Evolutionary conservation across 2,888 invertebrate genomes (phyloP), one percentile per base, ranked within the genome.

Genomic region (Sinohyriopsis cumingii): DNA sequence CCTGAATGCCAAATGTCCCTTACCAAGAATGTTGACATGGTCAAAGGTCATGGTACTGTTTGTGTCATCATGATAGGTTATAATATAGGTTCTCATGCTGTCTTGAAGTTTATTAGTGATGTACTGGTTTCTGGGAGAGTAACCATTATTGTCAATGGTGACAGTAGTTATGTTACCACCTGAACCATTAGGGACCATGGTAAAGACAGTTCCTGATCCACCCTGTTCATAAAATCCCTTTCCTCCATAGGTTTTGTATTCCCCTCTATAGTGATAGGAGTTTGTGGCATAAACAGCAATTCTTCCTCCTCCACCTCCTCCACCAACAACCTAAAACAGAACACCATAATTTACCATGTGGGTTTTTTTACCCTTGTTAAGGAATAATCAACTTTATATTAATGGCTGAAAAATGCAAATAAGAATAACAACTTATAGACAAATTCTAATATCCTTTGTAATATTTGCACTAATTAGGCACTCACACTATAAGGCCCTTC

Each of bases 291-390:
- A 76, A 3, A 84, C 73, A 22, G 84, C 82, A 20, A 85, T 71
- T 65, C 84, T 72, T 1, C 85, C 85, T n/a, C 85, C 85, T 25
- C 83, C 82, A 9, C 84, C 85, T 25, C 84, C 85, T 45, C 85
- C 85, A 55, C 82, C 82, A 28, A 67, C 72, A 59, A 59, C 61
- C 81, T 81, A 60, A 3, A 75, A 56, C 19, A 24, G 57, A 55
- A 22, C 24, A 33, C n/a, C 18, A 15, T 3, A 15, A 45, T 45
- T 45, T 45, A 45, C 12, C 45, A 45, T 45, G 45, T 45, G 45
- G 7, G 1, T 45, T 15, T 12, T 45, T 12, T 15, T 45, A 5
- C 15, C 45, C 15, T 45, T 45, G 0, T 45, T 12, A 45, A 45
- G 12, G 3, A 12, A 12, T 45, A 12, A 45, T 45, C 12, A 45